Percentiles rank a stretch among this genome's conserved stretches.
These are phyloP conservation scores for Sminthurides aquaticus DNA, from an alignment of 2,888 invertebrate genomes.

Conservation along the genomic window DNA sequence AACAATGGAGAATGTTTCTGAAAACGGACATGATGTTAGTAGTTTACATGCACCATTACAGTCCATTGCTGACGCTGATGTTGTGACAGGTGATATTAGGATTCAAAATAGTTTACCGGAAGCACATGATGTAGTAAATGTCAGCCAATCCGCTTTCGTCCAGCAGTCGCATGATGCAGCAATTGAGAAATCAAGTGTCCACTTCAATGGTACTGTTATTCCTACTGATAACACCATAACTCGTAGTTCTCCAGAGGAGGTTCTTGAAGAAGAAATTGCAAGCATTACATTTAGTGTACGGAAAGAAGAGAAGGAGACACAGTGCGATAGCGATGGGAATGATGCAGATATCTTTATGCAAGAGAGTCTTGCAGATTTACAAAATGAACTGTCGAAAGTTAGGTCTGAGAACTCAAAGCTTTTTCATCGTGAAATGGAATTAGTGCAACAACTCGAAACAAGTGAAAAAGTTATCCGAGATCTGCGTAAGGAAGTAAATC, in stretches of 20 bases:
- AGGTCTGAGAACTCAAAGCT: constrained; percentile 31
- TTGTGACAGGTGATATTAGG: not conserved
- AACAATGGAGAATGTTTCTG: not conserved
- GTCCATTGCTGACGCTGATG: not conserved
- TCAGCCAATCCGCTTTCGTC: no score
- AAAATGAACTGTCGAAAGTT: constrained; percentile 13
- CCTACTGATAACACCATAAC: not conserved
- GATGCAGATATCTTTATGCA: constrained; percentile 10
- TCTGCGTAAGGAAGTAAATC: constrained; percentile 32
- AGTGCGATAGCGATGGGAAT: constrained; percentile 2
- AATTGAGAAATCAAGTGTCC: not conserved
- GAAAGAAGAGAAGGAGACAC: constrained; percentile 1
- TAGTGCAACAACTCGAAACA: constrained; percentile 32
- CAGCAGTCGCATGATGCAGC: not conserved
- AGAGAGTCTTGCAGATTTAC: constrained; percentile 10
- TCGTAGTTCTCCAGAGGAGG: not conserved
- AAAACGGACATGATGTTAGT: not conserved
- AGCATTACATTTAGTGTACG: not conserved
- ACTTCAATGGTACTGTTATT: not conserved
- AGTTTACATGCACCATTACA: not conserved
- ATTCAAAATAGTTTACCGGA: not conserved
- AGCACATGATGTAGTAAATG: not conserved
- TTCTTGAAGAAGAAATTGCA: not conserved
- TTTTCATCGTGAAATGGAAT: constrained; percentile 29
- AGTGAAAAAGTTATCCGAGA: constrained; percentile 36